phyloP scores from a whole-genome alignment of 1,140 invertebrate species.

The Bombus confusus region DNA sequence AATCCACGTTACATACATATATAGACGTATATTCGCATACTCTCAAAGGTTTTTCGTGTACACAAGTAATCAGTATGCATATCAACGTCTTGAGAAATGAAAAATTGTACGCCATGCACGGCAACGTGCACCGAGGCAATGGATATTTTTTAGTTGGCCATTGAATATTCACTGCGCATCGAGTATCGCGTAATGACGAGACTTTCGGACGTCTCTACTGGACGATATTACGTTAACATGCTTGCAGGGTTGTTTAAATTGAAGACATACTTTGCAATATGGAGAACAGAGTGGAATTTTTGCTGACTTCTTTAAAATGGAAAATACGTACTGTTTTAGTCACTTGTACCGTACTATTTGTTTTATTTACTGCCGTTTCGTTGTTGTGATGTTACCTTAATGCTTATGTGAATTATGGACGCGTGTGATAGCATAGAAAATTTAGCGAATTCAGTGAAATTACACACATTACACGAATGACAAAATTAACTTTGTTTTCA shows the following conservation, averaged over 20 bases:
- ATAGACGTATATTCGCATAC: constrained; percentile 5
- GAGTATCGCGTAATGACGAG: constrained; percentile 35
- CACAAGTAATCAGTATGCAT: constrained; percentile 28
- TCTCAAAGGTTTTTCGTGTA: constrained; percentile 14
- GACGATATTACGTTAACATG: constrained; percentile 32
- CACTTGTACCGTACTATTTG: background rate
- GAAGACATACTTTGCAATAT: background rate
- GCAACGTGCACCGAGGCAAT: constrained; percentile 27
- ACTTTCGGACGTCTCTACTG: constrained; percentile 4
- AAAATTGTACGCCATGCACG: constrained; percentile 25
- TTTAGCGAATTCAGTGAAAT: too few species aligned
- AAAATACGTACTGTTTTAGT: background rate
- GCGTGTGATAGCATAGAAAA: background rate
- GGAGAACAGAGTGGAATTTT: background rate
- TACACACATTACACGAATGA: too few species aligned
- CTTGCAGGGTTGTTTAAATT: background rate
- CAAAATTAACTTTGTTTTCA: too few species aligned
- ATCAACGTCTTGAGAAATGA: constrained; percentile 57
- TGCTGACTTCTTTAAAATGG: background rate
- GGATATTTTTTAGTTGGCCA: constrained; percentile 34
- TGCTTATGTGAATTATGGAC: background rate
- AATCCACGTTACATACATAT: constrained; percentile 18
- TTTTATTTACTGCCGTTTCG: background rate
- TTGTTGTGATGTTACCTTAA: background rate
- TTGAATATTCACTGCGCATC: constrained; percentile 43